Percentiles rank a stretch among this genome's conserved stretches.
phyloP scores from a whole-genome alignment of 2,888 invertebrate genomes.

The Phytoseiulus persimilis region DNA sequence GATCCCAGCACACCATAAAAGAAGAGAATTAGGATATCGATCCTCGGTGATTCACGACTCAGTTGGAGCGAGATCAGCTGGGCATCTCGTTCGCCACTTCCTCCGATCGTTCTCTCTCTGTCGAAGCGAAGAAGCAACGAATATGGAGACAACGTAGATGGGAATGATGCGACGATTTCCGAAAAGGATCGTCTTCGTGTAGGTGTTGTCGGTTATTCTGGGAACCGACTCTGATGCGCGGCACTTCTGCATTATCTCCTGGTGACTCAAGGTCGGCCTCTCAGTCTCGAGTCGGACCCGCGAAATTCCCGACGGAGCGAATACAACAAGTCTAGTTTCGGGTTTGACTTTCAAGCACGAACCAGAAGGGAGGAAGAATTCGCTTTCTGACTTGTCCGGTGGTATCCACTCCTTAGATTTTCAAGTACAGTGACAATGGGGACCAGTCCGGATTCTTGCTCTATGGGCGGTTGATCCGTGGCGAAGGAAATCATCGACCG shows the following conservation, averaged over 20 bases:
- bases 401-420: background rate
- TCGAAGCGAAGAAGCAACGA: background rate
- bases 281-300: background rate
- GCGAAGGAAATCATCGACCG: background rate
- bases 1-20: background rate
- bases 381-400: background rate
- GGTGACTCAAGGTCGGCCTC: background rate
- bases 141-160: too few species aligned
- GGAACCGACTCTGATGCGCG: background rate
- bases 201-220: background rate
- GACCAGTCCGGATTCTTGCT: too few species aligned
- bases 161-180: too few species aligned
- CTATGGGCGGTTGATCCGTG: background rate
- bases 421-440: too few species aligned
- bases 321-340: background rate
- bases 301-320: background rate
- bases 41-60: background rate
- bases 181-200: background rate
- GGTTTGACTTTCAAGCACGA: background rate
- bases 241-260: background rate
- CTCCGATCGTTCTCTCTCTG: background rate
- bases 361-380: background rate
- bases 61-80: background rate
- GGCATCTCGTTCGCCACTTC: background rate
- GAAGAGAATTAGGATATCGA: background rate